These are phyloP conservation scores for Panzeria rudis DNA, from an alignment of 2,888 invertebrate species.

Conservation along the genomic window DNA sequence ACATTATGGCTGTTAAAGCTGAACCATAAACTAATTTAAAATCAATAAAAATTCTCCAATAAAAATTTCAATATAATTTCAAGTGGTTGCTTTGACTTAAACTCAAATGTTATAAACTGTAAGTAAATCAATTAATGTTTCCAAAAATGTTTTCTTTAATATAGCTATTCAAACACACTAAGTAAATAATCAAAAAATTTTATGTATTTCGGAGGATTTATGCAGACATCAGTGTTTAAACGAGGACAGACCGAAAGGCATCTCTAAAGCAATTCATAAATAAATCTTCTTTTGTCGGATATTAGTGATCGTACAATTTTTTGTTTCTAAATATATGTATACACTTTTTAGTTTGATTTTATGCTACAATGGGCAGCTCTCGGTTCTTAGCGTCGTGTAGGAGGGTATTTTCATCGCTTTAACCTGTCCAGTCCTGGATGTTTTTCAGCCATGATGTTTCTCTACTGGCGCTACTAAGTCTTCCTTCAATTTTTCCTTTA, in stretches of 20 bases:
- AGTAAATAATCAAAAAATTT: neutral
- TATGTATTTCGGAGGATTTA: neutral
- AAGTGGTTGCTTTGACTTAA: conserved; percentile 31
- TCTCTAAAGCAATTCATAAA: neutral
- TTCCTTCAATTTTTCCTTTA: too few species aligned
- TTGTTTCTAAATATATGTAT: too few species aligned
- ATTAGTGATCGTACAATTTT: too few species aligned
- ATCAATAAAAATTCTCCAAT: conserved; percentile 30
- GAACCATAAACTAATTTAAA: conserved; percentile 59
- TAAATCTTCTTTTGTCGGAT: too few species aligned
- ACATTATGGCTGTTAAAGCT: conserved; percentile 29
- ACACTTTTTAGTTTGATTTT: too few species aligned
- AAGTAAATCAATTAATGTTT: neutral
- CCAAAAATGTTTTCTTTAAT: neutral
- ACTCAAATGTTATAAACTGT: conserved; percentile 9
- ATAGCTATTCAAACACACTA: conserved; percentile 1
- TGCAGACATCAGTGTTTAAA: neutral
- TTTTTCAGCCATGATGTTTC: too few species aligned
- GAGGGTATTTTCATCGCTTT: too few species aligned
- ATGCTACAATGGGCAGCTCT: too few species aligned
- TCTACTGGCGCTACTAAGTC: too few species aligned
- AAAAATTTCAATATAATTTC: conserved; percentile 40
- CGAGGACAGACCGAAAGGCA: neutral
- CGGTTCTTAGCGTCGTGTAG: too few species aligned
- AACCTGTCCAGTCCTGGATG: too few species aligned